Evolutionary conservation across 2,113 vertebrate genomes (phyloP), one percentile per base, ranked within the genome.

Genomic region (Limnothrissa miodon): DNA sequence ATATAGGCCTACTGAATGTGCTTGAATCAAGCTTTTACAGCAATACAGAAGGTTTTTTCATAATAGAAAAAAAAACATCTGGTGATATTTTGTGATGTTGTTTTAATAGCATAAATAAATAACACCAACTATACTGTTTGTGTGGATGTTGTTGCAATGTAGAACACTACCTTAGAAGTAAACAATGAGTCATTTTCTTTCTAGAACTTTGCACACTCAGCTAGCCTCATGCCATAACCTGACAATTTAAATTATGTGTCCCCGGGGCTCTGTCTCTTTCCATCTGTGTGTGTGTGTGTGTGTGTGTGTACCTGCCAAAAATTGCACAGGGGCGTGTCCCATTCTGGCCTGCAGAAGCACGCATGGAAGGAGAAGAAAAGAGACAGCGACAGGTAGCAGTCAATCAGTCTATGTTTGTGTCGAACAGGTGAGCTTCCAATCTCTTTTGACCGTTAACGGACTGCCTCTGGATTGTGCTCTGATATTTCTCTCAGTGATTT

Each of bases 271-370:
- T 83, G 87, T 84, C 87, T 91, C 89, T 84, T 85, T 25, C 42
- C 42, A 2, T 42, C 42, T 42, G 42, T 42, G 42, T 42, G 80
- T 53, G 66, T 80, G 79, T 81, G 82, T 86, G 10, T 86, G 87
- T 87, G 59, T 83, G 78, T 91, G 91, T 91, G 90, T 92, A 90
- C 88, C 87, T 93, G 90, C 87, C 90, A 90, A 91, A 66, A 81
- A 85, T 29, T 84, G 89, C 92, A 93, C 93, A 90, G 94, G 92
- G 94, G 94, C 87, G 45, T 84, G 84, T 90, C 89, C 79, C 94
- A 93, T 88, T 91, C 83, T 90, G 86, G 91, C 93, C 93, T 93
- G 93, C 83, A 86, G 91, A 91, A 93, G 86, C 51, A n/a, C 19
- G 51, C 51, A 56, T 88, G 89, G 80, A 84, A 84, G 62, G 82